These are phyloP conservation scores for Drosophila emarginata DNA, from an alignment of 2,888 invertebrate genomes.

Conservation along the genomic window DNA sequence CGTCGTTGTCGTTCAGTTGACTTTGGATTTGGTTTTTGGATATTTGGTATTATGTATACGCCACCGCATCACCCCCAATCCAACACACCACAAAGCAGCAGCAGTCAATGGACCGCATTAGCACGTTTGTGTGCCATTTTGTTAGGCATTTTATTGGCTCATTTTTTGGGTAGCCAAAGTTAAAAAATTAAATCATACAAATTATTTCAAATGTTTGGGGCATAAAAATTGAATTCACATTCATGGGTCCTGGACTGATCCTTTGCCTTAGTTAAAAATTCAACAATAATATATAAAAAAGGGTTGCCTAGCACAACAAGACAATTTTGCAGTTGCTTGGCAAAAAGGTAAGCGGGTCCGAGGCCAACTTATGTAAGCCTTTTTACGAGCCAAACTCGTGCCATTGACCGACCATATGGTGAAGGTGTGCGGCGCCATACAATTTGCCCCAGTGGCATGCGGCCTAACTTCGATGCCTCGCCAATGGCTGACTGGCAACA, in stretches of 20 bases:
- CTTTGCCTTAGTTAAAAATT: constrained; percentile 54
- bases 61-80: constrained; percentile 27
- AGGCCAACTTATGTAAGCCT: constrained; percentile 62
- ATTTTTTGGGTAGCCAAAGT: constrained; percentile 43
- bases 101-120: constrained; percentile 61
- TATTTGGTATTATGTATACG: constrained; percentile 55
- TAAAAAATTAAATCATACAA: constrained; percentile 73
- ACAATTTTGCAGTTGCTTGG: constrained; percentile 75
- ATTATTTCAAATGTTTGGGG: constrained; percentile 63
- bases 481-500: constrained; percentile 42
- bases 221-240: constrained; percentile 68
- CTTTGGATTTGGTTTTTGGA: constrained; percentile 34
- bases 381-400: constrained; percentile 73
- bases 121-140: constrained; percentile 52
- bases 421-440: constrained; percentile 52
- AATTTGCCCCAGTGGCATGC: constrained; percentile 37
- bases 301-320: constrained; percentile 68
- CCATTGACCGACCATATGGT: constrained; percentile 74
- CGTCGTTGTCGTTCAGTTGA: constrained; percentile 44
- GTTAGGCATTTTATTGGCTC: constrained; percentile 62
- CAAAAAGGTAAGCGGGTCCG: constrained; percentile 62
- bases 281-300: constrained; percentile 46
- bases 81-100: constrained; percentile 4
- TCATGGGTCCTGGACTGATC: constrained; percentile 16
- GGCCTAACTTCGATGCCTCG: constrained; percentile 38